Percentiles rank a stretch among this genome's conserved stretches.
Conservation (phyloP, 2,888 invertebrate genomes). For the Lepeophtheirus nordmannii region DNA sequence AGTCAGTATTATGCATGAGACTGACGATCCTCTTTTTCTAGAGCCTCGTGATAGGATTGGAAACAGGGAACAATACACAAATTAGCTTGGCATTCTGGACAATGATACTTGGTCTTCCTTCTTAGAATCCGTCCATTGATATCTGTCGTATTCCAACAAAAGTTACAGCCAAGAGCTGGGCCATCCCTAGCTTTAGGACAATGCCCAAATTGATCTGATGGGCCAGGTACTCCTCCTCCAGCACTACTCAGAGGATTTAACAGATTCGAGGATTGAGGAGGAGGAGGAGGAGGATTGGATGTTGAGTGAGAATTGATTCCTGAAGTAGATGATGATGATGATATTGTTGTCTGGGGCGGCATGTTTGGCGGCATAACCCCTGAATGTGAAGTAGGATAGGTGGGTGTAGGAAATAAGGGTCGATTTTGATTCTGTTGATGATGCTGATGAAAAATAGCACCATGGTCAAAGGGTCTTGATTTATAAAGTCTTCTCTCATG, state of each 20-base stretch:
- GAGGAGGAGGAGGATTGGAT: not conserved
- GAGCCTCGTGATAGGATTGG: constrained; percentile 58
- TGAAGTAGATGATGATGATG: no score
- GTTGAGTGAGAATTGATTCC: not conserved
- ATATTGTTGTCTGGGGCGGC: not conserved
- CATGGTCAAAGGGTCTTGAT: not conserved
- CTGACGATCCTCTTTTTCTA: constrained; percentile 12
- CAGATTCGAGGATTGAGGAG: not conserved
- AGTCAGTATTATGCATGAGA: not conserved
- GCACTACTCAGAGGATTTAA: not conserved
- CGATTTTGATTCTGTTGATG: not conserved
- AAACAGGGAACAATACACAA: constrained; percentile 73
- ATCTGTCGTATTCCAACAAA: constrained; percentile 78
- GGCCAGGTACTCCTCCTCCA: not conserved
- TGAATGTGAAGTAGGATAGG: not conserved
- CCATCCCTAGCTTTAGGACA: constrained; percentile 67
- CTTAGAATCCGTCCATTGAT: constrained; percentile 61
- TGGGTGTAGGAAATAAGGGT: not conserved
- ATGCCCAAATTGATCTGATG: constrained; percentile 41
- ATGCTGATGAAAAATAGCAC: not conserved
- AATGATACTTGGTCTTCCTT: constrained; percentile 73
- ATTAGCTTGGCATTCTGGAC: constrained; percentile 74
- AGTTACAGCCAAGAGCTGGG: constrained; percentile 70
- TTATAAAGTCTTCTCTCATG: not conserved
- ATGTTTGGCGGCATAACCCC: not conserved